Conservation (phyloP, 2,888 invertebrate genomes). For the Frankliniella intonsa region DNA sequence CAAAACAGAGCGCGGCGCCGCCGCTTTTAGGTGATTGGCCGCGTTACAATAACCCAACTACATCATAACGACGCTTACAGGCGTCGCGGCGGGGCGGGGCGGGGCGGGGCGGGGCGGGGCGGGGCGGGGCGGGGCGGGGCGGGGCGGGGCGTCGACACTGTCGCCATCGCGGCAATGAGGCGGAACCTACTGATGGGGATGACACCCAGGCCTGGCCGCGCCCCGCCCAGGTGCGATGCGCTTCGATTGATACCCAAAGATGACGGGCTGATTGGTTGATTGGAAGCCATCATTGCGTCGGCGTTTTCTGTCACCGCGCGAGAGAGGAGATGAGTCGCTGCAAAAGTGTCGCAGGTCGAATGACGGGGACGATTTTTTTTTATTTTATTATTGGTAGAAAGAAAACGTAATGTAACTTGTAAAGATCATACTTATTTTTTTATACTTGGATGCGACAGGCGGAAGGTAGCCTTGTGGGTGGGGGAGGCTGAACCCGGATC, state of each 20-base stretch:
- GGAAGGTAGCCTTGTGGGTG: too few relatives aligned
- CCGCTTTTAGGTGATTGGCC: neutral
- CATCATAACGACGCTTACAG: neutral
- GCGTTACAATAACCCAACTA: neutral
- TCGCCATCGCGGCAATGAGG: constrained; percentile 11
- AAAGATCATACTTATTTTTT: too few relatives aligned
- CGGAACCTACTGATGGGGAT: neutral
- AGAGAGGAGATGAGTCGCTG: too few relatives aligned
- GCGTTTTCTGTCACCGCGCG: neutral
- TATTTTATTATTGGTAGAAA: too few relatives aligned
- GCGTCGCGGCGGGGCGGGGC: constrained; percentile 11
- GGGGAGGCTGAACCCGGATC: too few relatives aligned
- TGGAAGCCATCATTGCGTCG: neutral
- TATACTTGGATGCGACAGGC: too few relatives aligned
- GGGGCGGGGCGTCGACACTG: constrained; percentile 37
- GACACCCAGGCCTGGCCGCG: neutral
- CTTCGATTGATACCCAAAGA: constrained; percentile 2
- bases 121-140: constrained; percentile 33
- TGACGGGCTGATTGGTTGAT: constrained; percentile 9
- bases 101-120: neutral
- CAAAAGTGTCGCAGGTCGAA: too few relatives aligned
- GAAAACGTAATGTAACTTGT: too few relatives aligned
- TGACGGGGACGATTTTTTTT: too few relatives aligned
- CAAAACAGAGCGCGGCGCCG: neutral
- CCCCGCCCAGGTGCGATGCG: neutral